Evolutionary conservation across 2,797 vertebrate species (phyloP), one percentile per base, ranked within the genome.

Genomic region (Myotis vivesi): DNA sequence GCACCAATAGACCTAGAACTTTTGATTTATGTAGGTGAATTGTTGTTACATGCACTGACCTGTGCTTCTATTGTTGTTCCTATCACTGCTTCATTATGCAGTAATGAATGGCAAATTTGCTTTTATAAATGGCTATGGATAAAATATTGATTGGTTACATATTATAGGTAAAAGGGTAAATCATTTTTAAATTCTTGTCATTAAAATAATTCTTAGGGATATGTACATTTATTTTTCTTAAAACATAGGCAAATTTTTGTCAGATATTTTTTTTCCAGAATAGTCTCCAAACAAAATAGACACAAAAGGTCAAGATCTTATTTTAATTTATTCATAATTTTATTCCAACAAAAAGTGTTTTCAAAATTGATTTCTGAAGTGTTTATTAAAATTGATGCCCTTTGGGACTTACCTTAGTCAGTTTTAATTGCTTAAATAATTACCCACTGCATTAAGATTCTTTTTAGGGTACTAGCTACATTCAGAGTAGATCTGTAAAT

Each of bases 381-480:
- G 25, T 91, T 96, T 28, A 76, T 95, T 95, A 86, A 92, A 95
- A 72, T 72, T 53, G 28, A 10, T 86, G 30, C 22, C 44, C 51
- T 84, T 89, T 90, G 76, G 87, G 77, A 75, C 28, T 94, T 84
- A 81, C 36, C 2, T 77, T 85, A 64, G 44, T 92, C 46, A 68
- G n/a, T 80, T 94, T 91, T 94, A 66, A 92, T 96, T 87, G 59
- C 77, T 92, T 94, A 83, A 88, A 81, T 93, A 87, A 95, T 92
- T 95, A 87, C 33, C 71, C 10, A 51, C 20, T 85, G 19, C 11
- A 51, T 72, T 72, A 64, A 83, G 23, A 82, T 77, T 82, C 73
- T 96, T 96, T 46, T 89, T 92, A 41, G 19, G 6, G 15, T 72
- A 44, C 51, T 82, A 59, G 36, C 16, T 79, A 88, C 4, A 75